Evolutionary conservation across 2,888 invertebrate genomes (phyloP).

Genomic region (Andricus quercusramuli): DNA sequence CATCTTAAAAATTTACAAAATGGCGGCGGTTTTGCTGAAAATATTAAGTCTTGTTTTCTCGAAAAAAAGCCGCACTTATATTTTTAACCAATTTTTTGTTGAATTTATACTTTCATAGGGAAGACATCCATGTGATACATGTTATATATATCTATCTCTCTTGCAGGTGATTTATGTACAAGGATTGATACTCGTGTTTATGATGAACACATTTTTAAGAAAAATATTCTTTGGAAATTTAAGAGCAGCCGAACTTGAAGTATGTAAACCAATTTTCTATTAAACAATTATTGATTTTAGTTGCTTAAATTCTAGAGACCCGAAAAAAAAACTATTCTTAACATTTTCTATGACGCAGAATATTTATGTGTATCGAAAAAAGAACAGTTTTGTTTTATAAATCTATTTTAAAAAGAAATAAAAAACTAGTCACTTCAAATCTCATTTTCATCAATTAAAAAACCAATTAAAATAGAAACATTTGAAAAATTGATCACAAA

Average conservation of each 20-base stretch:
- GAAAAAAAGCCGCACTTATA: no score
- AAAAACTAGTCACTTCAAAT: not conserved
- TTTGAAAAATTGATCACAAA: slow-evolving; percentile 10
- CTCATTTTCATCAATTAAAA: not conserved
- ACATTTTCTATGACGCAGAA: no score
- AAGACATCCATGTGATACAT: no score
- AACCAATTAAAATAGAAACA: not conserved
- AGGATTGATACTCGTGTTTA: slow-evolving; percentile 95
- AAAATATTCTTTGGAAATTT: slow-evolving; percentile 97
- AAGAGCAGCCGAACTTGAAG: slow-evolving; percentile 97
- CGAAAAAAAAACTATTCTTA: not conserved
- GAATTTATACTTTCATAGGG: no score
- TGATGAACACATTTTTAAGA: slow-evolving; percentile 94
- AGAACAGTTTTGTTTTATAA: not conserved
- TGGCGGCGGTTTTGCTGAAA: no score
- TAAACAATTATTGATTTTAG: not conserved
- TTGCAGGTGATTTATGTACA: slow-evolving; percentile 97
- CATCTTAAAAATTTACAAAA: no score
- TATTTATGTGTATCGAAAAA: no score
- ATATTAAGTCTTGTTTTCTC: no score
- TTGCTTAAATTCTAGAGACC: not conserved
- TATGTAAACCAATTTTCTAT: slow-evolving; percentile 75
- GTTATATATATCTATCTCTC: slow-evolving; percentile 49
- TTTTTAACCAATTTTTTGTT: no score
- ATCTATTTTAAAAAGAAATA: no score